Percentiles rank a stretch among this genome's conserved stretches.
Conservation (phyloP, 1,140 invertebrate genomes). For the Asobara japonica region DNA sequence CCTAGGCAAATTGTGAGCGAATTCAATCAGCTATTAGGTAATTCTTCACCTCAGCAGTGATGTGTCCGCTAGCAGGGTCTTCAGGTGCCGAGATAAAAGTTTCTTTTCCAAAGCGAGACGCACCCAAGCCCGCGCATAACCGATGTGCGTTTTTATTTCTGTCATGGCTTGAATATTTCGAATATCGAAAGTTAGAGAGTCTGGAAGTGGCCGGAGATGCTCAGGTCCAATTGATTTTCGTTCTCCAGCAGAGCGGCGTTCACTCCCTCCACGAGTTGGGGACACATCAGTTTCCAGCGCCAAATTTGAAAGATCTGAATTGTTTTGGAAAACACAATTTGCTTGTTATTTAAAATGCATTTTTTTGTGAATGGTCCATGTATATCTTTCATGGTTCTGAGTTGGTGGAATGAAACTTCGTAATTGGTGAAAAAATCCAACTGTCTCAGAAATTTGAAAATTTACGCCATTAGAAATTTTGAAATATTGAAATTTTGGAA, state of each 20-base stretch:
- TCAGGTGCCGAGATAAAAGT: slow-evolving; percentile 91
- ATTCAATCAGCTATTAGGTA: no score
- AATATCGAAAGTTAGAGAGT: slow-evolving; percentile 90
- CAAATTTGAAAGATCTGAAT: slow-evolving; percentile 80
- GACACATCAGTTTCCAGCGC: slow-evolving; percentile 74
- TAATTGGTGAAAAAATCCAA: no score
- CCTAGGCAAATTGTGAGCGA: no score
- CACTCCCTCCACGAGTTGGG: slow-evolving; percentile 65
- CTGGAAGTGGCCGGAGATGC: slow-evolving; percentile 79
- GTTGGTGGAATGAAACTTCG: no score
- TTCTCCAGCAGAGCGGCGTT: slow-evolving; percentile 64
- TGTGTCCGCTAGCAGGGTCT: slow-evolving; percentile 86
- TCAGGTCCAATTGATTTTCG: slow-evolving; percentile 69
- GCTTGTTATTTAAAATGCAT: no score
- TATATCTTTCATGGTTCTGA: no score
- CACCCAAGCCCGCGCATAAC: slow-evolving; percentile 96
- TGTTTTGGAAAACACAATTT: not conserved
- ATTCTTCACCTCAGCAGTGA: slow-evolving; percentile 78
- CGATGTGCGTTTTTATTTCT: slow-evolving; percentile 98
- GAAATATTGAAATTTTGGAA: no score
- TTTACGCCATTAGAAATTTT: no score
- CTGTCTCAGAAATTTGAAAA: no score
- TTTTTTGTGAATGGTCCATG: no score
- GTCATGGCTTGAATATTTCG: slow-evolving; percentile 96
- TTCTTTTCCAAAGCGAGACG: slow-evolving; percentile 98